phyloP scores from a whole-genome alignment of 2,888 invertebrate species.

The Hydriomena furcata region DNA sequence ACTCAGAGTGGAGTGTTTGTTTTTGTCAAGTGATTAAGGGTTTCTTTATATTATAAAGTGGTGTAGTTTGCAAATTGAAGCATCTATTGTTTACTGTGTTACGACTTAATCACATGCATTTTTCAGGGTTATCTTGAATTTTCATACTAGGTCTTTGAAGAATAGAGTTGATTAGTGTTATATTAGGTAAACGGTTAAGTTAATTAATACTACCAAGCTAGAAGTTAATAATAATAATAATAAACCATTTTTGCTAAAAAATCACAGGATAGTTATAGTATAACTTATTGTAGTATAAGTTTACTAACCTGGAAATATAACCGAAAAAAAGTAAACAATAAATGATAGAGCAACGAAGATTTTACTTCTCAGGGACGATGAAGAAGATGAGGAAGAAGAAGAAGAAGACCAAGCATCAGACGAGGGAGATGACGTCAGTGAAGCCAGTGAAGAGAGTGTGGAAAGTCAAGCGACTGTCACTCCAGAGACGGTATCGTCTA shows the following conservation, averaged over 20 bases:
- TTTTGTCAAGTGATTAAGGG: slow-evolving; percentile 24
- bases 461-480: slow-evolving; percentile 69
- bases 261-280: too few relatives aligned
- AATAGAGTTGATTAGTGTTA: too few relatives aligned
- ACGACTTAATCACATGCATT: not conserved
- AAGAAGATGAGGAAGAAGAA: slow-evolving; percentile 60
- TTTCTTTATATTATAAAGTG: slow-evolving; percentile 19
- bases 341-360: too few relatives aligned
- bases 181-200: too few relatives aligned
- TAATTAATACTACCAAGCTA: too few relatives aligned
- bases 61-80: slow-evolving; percentile 14
- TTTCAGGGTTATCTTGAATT: not conserved
- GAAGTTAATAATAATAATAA: too few relatives aligned
- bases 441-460: slow-evolving; percentile 56
- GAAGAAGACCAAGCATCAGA: slow-evolving; percentile 60
- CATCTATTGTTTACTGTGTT: not conserved
- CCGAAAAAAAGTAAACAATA: too few relatives aligned
- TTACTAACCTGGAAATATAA: too few relatives aligned
- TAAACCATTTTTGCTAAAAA: too few relatives aligned
- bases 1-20: slow-evolving; percentile 21
- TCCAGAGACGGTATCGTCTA: slow-evolving; percentile 67
- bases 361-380: slow-evolving; percentile 34
- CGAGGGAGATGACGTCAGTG: slow-evolving; percentile 57
- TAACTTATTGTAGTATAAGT: too few relatives aligned
- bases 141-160: too few relatives aligned